Evolutionary conservation across 2,888 invertebrate genomes (phyloP).

Genomic region (Lumbricus terrestris): DNA sequence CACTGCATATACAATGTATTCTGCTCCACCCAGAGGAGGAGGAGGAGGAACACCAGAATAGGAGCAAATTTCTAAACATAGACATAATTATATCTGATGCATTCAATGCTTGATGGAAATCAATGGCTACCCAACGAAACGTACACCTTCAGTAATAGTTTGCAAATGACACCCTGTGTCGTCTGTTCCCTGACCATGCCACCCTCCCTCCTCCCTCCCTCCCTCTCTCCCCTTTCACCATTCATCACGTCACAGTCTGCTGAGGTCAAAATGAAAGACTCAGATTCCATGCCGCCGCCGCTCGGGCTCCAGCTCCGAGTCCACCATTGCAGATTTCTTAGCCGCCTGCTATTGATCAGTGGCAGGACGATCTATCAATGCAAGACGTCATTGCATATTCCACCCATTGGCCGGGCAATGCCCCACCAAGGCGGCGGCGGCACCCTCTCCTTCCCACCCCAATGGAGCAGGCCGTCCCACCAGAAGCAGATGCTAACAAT

Average conservation of each 20-base stretch:
- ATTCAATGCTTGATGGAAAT: neutral
- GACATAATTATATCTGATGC: neutral
- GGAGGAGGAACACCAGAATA: neutral
- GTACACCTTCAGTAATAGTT: neutral
- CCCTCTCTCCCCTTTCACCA: neutral
- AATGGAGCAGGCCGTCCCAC: neutral
- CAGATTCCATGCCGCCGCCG: neutral
- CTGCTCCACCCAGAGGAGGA: too few relatives aligned
- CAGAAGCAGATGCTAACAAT: neutral
- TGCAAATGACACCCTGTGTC: neutral
- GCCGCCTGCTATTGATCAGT: neutral
- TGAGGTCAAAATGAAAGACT: neutral
- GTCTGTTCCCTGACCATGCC: neutral
- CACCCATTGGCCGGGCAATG: neutral
- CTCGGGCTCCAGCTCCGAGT: too few relatives aligned
- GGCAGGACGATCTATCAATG: neutral
- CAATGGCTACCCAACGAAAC: neutral
- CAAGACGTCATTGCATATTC: constrained; percentile 3
- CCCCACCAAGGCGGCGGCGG: too few relatives aligned
- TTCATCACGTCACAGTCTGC: neutral
- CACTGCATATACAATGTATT: too few relatives aligned
- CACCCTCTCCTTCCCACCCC: too few relatives aligned
- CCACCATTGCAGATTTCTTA: neutral
- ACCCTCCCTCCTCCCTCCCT: too few relatives aligned
- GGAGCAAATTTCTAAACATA: neutral